A percentile compares a stretch with the other conserved stretches of the same genome.
phyloP scores from a whole-genome alignment of 2,888 invertebrate genomes.

The Eristalis tenax region DNA sequence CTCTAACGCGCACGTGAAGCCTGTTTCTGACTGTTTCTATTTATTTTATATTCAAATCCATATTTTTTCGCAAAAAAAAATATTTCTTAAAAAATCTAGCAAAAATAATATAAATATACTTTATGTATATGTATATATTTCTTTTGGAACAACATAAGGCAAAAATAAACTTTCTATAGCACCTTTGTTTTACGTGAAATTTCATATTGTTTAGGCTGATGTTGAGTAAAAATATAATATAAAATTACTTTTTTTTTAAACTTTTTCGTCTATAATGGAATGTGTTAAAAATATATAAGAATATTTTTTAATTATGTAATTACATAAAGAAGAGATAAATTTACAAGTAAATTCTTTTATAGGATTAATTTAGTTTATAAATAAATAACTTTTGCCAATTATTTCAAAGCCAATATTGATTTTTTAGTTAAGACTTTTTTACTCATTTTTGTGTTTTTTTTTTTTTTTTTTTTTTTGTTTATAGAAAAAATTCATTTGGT shows the following conservation, averaged over 20 bases:
- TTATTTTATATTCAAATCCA: slow-evolving; percentile 53
- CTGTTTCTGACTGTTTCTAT: slow-evolving; percentile 10
- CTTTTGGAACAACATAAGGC: slow-evolving; percentile 72
- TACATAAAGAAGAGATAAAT: slow-evolving; percentile 54
- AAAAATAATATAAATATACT: slow-evolving; percentile 50
- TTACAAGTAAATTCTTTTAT: slow-evolving; percentile 51
- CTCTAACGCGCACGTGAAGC: slow-evolving; percentile 63
- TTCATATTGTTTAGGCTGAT: slow-evolving; percentile 66
- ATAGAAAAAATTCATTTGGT: slow-evolving; percentile 64
- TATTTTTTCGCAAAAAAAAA: slow-evolving; percentile 60
- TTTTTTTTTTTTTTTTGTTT: slow-evolving; percentile 44
- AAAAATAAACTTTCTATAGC: slow-evolving; percentile 78
- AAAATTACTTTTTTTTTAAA: slow-evolving; percentile 49
- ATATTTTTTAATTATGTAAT: slow-evolving; percentile 61
- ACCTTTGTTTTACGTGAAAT: slow-evolving; percentile 76
- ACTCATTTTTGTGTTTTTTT: slow-evolving; percentile 46
- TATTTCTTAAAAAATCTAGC: slow-evolving; percentile 66
- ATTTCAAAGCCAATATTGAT: slow-evolving; percentile 60
- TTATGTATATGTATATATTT: slow-evolving; percentile 47
- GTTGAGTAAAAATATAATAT: slow-evolving; percentile 50
- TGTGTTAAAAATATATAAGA: slow-evolving; percentile 71
- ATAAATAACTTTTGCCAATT: slow-evolving; percentile 59
- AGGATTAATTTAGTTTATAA: slow-evolving; percentile 49
- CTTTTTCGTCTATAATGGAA: slow-evolving; percentile 70
- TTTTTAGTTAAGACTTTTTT: slow-evolving; percentile 73